phyloP scores from a whole-genome alignment of 1,140 invertebrate genomes.

The Philotrypesis tridentata region DNA sequence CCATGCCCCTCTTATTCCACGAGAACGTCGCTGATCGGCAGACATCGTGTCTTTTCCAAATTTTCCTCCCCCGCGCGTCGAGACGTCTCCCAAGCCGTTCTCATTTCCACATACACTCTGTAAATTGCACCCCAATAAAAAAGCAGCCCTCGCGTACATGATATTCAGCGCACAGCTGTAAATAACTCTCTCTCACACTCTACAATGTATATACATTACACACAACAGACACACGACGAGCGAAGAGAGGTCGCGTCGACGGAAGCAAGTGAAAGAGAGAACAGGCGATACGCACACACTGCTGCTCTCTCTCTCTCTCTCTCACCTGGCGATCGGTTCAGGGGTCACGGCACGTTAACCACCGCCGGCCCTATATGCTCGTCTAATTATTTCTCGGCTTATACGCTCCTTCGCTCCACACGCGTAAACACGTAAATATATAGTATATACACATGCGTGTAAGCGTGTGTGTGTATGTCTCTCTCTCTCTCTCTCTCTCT shows the following conservation, averaged over 20 bases:
- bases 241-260: background rate
- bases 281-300: background rate
- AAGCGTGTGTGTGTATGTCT: too few relatives aligned
- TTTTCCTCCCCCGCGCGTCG: too few relatives aligned
- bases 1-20: too few relatives aligned
- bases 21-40: too few relatives aligned
- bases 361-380: slow-evolving; percentile 29
- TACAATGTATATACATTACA: background rate
- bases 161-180: background rate
- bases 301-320: background rate
- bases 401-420: background rate
- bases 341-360: slow-evolving; percentile 60
- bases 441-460: background rate
- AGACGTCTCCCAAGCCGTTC: too few relatives aligned
- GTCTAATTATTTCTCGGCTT: slow-evolving; percentile 58
- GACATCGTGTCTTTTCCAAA: too few relatives aligned
- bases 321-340: slow-evolving; percentile 43
- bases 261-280: background rate
- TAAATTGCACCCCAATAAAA: too few relatives aligned
- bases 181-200: background rate
- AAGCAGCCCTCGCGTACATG: too few relatives aligned
- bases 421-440: too few relatives aligned
- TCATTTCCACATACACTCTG: too few relatives aligned
- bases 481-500: too few relatives aligned
- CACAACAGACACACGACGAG: too few relatives aligned